Base-by-base conservation (phyloP, 2,113 vertebrate genomes). In the Galemys pyrenaicus region DNA sequence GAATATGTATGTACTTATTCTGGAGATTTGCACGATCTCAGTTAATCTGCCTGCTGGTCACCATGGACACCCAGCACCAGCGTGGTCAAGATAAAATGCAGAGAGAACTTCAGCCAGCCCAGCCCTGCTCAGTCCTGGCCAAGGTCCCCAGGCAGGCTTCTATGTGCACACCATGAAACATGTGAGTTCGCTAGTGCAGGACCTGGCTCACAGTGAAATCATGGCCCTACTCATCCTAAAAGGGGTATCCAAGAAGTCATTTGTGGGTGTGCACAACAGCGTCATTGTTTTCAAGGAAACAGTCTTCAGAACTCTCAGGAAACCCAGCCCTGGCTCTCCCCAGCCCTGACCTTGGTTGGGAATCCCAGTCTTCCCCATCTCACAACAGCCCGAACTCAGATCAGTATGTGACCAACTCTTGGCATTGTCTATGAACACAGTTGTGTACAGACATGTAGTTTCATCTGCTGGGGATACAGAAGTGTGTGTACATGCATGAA, bases 331-430 rank as follows among this genome's bases (percentile, higher is more conserved):
- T 3, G 12, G 12, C 26, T 54, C 4, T 80, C 32, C 30, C 4
- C 74, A 60, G 26, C 8, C 1, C 54, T 4, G 54, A n/a, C 17
- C 2, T 44, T 17, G 35, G 11, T 1, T 20, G 56, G 35, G 51
- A 28, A 32, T 16, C 30, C 10, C 13, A 20, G 24, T 11, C 58
- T 87, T 46, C 22, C 51, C 37, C 6, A 28, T 60, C 41, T 91
- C 37, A 46, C 4, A 2, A n/a, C 62, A 82, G 37, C 49, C 49
- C 17, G 49, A 51, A 17, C 49, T 16, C 49, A 51, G 49, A 51
- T 13, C 13, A 16, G 0, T 0, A 0, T 30, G 9, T 15, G 24
- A 51, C 49, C 49, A 17, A n/a, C 62, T 32, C 10, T 28, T 4
- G 30, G 17, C 20, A 17, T 26, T 49, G 26, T 10, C 56, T 44